Percentiles rank a stretch among this genome's conserved stretches.
Evolutionary conservation across 1,140 invertebrate species (phyloP).

Genomic region (Caenorhabditis latens): DNA sequence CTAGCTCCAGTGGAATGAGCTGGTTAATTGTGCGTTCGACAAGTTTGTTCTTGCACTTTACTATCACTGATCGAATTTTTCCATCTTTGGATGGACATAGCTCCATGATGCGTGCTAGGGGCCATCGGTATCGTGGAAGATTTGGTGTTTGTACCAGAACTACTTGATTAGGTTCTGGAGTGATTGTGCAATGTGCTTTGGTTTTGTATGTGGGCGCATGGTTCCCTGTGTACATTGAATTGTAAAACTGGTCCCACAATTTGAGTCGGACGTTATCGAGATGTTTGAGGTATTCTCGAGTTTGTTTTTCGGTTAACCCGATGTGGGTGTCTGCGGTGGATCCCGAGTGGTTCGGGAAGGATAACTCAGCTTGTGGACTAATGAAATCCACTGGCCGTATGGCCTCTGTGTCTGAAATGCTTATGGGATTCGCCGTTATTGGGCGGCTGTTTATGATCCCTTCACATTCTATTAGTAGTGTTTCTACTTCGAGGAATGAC

Average conservation of each 20-base stretch:
- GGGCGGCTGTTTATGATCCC: slow-evolving; percentile 39
- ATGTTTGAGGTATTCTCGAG: slow-evolving; percentile 11
- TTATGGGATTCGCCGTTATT: neutral
- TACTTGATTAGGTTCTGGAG: too few species aligned
- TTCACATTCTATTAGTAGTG: slow-evolving; percentile 37
- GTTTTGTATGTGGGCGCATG: too few species aligned
- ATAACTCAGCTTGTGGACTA: neutral
- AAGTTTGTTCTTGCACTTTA: slow-evolving; percentile 84
- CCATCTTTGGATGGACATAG: too few species aligned
- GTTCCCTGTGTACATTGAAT: neutral
- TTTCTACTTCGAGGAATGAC: neutral
- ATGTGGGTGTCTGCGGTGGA: neutral
- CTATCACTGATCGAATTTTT: slow-evolving; percentile 81
- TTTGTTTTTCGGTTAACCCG: neutral
- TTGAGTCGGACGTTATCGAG: neutral
- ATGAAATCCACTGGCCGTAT: slow-evolving; percentile 47
- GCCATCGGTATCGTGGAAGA: too few species aligned
- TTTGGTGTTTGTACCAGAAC: too few species aligned
- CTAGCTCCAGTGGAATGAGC: too few species aligned
- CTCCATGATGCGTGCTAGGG: too few species aligned
- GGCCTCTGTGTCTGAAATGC: neutral
- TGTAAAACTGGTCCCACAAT: slow-evolving; percentile 7
- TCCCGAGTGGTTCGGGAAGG: neutral
- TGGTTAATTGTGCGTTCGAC: neutral
- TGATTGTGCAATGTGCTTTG: too few species aligned